Evolutionary conservation across 2,888 invertebrate genomes (phyloP).

Genomic region (Autographa gamma): DNA sequence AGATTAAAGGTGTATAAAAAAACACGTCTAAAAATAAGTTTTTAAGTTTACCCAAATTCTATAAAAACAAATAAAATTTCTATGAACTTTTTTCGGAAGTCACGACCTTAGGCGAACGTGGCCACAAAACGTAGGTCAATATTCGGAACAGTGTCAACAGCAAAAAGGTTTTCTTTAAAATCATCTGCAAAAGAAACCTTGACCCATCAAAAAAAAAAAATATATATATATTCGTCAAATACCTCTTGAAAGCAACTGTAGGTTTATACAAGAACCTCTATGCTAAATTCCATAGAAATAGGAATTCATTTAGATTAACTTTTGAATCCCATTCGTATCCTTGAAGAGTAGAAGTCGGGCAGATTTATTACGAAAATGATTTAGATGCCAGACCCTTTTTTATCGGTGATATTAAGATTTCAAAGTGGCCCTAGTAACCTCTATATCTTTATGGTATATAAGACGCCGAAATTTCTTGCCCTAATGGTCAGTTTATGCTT

Average conservation of each 20-base stretch:
- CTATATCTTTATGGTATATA: background rate
- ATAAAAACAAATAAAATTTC: conserved; percentile 22
- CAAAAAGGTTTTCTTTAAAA: background rate
- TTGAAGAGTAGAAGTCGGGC: background rate
- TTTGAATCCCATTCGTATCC: conserved; percentile 1
- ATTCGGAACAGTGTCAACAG: background rate
- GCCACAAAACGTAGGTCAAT: conserved; percentile 11
- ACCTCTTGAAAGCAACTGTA: too few species aligned
- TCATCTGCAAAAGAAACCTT: too few species aligned
- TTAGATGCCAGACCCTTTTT: conserved; percentile 2
- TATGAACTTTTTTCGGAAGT: conserved; percentile 34
- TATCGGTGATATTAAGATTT: background rate
- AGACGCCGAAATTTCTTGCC: background rate
- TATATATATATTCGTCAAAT: too few species aligned
- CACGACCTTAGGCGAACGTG: conserved; percentile 34
- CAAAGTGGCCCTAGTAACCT: background rate
- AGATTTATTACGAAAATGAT: background rate
- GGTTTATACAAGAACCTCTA: background rate
- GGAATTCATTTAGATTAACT: background rate
- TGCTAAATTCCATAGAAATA: background rate
- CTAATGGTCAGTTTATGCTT: background rate
- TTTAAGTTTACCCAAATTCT: background rate
- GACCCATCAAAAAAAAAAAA: too few species aligned
- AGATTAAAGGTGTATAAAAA: background rate
- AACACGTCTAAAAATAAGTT: background rate